Conservation (phyloP, 2,797 vertebrate genomes). For the Neosalanx taihuensis region DNA sequence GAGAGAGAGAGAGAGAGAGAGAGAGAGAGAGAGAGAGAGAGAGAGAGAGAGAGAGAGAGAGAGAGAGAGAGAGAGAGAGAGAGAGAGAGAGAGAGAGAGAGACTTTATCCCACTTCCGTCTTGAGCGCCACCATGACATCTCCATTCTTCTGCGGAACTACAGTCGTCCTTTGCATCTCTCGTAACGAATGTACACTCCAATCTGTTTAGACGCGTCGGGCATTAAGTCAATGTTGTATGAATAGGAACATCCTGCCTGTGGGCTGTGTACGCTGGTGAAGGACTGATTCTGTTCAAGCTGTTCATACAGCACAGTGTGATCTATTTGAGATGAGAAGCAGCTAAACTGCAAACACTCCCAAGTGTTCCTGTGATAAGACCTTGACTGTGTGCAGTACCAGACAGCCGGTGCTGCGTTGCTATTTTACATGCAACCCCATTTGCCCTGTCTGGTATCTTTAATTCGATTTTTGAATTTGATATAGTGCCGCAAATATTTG, state of each 20-base stretch:
- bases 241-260: slow-evolving; percentile 57
- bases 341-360: slow-evolving; percentile 69
- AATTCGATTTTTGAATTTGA: slow-evolving; percentile 74
- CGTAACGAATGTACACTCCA: slow-evolving; percentile 47
- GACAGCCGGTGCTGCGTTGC: slow-evolving; percentile 39
- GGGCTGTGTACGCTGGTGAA: slow-evolving; percentile 57
- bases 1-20: slow-evolving; percentile 27
- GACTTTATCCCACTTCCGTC: slow-evolving; percentile 45
- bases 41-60: slow-evolving; percentile 19
- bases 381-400: slow-evolving; percentile 64
- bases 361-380: slow-evolving; percentile 62
- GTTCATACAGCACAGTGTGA: slow-evolving; percentile 72
- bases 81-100: slow-evolving; percentile 19
- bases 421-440: slow-evolving; percentile 31
- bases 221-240: slow-evolving; percentile 50
- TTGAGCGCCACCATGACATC: slow-evolving; percentile 48
- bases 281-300: slow-evolving; percentile 74
- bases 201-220: slow-evolving; percentile 51
- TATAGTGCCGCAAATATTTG: slow-evolving; percentile 78
- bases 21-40: slow-evolving; percentile 26
- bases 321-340: slow-evolving; percentile 64
- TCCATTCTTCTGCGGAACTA: slow-evolving; percentile 34
- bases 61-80: background rate
- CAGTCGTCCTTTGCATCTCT: slow-evolving; percentile 58
- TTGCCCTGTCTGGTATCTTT: slow-evolving; percentile 73